Evolutionary conservation across 2,888 invertebrate genomes (phyloP).

Genomic region (Chrysina gloriosa): DNA sequence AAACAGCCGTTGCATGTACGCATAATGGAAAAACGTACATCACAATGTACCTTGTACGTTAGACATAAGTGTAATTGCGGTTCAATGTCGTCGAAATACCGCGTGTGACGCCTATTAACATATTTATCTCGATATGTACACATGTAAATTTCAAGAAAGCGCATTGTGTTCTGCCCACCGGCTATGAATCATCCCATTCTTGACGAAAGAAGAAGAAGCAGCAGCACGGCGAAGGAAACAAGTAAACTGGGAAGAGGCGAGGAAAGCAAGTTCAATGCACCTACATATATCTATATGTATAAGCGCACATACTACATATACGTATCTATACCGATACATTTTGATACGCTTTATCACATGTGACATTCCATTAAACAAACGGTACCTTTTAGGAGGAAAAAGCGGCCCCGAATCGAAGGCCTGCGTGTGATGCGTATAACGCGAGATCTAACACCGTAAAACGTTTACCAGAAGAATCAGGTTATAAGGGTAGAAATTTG

Average conservation of each 20-base stretch:
- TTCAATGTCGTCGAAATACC: no score
- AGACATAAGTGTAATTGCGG: no score
- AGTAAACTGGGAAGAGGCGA: conserved; percentile 8
- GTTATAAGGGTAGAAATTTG: no score
- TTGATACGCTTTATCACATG: conserved; percentile 48
- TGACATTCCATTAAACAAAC: conserved; percentile 49
- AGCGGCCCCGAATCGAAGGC: conserved; percentile 10
- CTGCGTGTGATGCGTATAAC: background rate
- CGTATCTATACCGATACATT: conserved; percentile 43
- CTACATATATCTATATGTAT: conserved; percentile 10
- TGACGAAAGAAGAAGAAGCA: conserved; percentile 9
- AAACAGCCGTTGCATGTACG: no score
- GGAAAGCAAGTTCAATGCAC: conserved; percentile 31
- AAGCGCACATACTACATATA: no score
- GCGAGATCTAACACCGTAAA: no score
- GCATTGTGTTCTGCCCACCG: conserved; percentile 23
- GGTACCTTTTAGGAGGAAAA: conserved; percentile 40
- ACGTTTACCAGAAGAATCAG: no score
- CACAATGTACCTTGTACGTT: no score
- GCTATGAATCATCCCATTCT: conserved; percentile 30
- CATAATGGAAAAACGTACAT: no score
- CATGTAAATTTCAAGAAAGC: conserved; percentile 29
- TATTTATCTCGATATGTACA: no score
- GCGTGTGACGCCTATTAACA: no score
- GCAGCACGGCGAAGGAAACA: background rate